These are phyloP conservation scores for Papilio glaucus DNA, from an alignment of 1,140 invertebrate species.

Conservation along the genomic window DNA sequence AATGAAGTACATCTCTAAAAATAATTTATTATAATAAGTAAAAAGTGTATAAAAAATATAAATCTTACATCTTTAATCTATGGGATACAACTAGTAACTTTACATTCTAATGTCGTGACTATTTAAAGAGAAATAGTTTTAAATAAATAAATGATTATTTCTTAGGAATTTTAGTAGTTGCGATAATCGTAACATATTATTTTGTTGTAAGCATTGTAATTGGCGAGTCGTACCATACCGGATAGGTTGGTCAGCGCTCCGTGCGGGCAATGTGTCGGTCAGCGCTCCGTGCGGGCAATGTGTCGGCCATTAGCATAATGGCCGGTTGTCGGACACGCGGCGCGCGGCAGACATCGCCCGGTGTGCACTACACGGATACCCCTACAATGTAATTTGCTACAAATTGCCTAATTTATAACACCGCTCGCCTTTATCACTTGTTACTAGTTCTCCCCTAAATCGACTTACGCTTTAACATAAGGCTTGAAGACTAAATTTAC, in stretches of 20 bases:
- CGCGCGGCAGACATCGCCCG: neutral
- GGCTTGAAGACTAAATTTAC: neutral
- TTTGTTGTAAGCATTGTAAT: conserved; percentile 1
- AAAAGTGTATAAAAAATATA: no score
- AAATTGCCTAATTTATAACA: conserved; percentile 27
- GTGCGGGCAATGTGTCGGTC: neutral
- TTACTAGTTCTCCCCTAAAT: neutral
- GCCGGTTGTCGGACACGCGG: neutral
- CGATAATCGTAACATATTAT: neutral
- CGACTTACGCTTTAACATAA: neutral
- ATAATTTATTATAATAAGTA: no score
- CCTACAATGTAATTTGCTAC: conserved; percentile 3
- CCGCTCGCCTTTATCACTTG: neutral
- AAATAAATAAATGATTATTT: no score
- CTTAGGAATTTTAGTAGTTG: no score
- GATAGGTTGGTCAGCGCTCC: no score
- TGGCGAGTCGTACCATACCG: conserved; percentile 36
- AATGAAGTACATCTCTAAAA: no score
- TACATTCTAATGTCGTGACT: no score
- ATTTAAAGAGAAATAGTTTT: no score
- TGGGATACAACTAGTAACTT: no score
- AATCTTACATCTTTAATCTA: no score
- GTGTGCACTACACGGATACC: neutral
- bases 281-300: neutral
- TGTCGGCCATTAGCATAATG: conserved; percentile 26